Conservation (phyloP, 2,797 vertebrate species). For the Aphelocoma californica region DNA sequence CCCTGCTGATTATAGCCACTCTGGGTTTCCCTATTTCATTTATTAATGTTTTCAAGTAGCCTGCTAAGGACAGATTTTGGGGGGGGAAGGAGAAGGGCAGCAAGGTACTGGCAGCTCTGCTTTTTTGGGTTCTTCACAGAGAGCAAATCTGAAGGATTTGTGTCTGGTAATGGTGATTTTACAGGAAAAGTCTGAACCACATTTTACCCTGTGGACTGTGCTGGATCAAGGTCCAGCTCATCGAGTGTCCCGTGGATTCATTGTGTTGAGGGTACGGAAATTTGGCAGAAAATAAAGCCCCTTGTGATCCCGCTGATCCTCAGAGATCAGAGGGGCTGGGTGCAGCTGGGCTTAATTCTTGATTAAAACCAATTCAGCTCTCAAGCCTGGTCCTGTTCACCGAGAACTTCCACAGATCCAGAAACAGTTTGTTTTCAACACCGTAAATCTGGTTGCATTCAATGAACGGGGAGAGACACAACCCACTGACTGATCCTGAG, state of each 20-base stretch:
- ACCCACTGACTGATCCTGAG: neutral
- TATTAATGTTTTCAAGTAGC: neutral
- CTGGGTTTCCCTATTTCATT: neutral
- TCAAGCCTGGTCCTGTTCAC: neutral
- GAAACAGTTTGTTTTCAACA: neutral
- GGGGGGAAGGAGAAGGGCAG: neutral
- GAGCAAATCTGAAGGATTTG: neutral
- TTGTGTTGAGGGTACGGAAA: neutral
- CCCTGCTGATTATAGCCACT: neutral
- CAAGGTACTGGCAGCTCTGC: neutral
- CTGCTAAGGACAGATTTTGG: neutral
- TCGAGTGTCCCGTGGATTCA: rapidly evolving
- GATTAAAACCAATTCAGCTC: neutral
- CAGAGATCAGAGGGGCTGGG: neutral
- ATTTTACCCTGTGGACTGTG: rapidly evolving
- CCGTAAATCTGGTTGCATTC: neutral
- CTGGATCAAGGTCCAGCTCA: neutral
- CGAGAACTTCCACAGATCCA: neutral
- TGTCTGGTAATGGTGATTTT: neutral
- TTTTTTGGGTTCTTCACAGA: neutral
- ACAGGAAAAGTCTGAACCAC: neutral
- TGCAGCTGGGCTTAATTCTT: neutral
- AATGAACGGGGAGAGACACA: neutral
- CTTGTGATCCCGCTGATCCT: neutral
- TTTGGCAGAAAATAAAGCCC: neutral